Conservation (phyloP, 2,888 invertebrate species). For the Xylota segnis region DNA sequence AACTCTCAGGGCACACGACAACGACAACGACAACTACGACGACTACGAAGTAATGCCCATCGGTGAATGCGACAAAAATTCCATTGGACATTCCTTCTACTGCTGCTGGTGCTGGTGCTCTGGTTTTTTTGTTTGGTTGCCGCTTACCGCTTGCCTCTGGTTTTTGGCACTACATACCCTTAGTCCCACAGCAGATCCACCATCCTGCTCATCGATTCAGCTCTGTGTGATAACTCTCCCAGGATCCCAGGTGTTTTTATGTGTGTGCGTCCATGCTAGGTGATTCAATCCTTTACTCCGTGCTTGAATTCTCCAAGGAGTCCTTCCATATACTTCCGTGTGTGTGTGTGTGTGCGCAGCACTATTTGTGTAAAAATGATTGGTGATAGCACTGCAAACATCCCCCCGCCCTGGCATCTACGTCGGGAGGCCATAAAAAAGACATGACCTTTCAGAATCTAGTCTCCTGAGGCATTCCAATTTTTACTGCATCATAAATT, state of each 20-base stretch:
- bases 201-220: conserved; percentile 57
- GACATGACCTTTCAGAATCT: conserved; percentile 75
- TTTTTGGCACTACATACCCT: conserved; percentile 57
- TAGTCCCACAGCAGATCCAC: conserved; percentile 38
- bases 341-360: too few species aligned
- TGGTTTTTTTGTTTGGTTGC: conserved; percentile 17
- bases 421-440: conserved; percentile 70
- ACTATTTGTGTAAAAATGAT: conserved; percentile 76
- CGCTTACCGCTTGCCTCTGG: conserved; percentile 11
- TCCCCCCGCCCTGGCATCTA: neutral
- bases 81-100: conserved; percentile 80
- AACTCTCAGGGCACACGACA: conserved; percentile 56
- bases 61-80: conserved; percentile 84
- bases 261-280: conserved; percentile 50
- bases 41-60: conserved; percentile 76
- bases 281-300: conserved; percentile 69
- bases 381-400: conserved; percentile 71
- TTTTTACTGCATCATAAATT: conserved; percentile 83
- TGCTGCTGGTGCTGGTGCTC: conserved; percentile 2
- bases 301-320: conserved; percentile 54
- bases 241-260: conserved; percentile 46
- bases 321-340: conserved; percentile 15
- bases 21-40: neutral
- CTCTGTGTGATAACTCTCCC: conserved; percentile 67
- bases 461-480: conserved; percentile 82